Base-by-base conservation (phyloP, 2,888 invertebrate genomes). In the Euplagia quadripunctaria region DNA sequence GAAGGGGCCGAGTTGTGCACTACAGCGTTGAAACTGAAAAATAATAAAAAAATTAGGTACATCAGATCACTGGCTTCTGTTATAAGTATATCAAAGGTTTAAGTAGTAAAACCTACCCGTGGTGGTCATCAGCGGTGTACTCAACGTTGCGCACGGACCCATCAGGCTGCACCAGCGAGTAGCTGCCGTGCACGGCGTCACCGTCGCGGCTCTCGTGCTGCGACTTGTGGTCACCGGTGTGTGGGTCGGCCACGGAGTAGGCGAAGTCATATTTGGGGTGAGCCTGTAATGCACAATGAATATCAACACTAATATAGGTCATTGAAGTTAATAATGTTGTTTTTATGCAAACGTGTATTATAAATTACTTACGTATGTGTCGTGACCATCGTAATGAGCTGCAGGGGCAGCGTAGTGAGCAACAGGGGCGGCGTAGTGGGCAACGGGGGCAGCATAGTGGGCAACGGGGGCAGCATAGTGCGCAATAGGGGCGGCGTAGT, bases 111-210 rank as follows among this genome's bases (percentile, higher is more conserved):
- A 67, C 68, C 42, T 94, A 96, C 90, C 96, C 96, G 77, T 90
- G 88, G 86, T 96, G 94, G 79, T 93, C 93, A 80, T 96, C 96
- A 77, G 91, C 91, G 82, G 90, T 88, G 86, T 91, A 96, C 85
- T 96, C 94, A 71, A 96, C 96, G 78, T 94, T 95, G 86, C 96
- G 94, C 72, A 96, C 91, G 86, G 96, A 89, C 76, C 91, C 96
- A 64, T 95, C 96, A 66, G 96, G 96, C 86, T 96, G 96, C 80
- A 96, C 94, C 70, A 96, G 90, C 51, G 94, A 94, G 90, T 97
- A 97, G 88, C 95, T 95, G 61, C 97, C 97, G 85, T 96, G 95
- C 66, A 97, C 97, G 66, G 91, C 89, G 85, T 95, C 96, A 41
- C 96, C 96, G 79, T 96, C 96, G 68, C 78, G 78, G 68, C 76